Evolutionary conservation across 1,140 invertebrate genomes (phyloP), one percentile per base, ranked within the genome.

Genomic region (Acyrthosiphon pisum): DNA sequence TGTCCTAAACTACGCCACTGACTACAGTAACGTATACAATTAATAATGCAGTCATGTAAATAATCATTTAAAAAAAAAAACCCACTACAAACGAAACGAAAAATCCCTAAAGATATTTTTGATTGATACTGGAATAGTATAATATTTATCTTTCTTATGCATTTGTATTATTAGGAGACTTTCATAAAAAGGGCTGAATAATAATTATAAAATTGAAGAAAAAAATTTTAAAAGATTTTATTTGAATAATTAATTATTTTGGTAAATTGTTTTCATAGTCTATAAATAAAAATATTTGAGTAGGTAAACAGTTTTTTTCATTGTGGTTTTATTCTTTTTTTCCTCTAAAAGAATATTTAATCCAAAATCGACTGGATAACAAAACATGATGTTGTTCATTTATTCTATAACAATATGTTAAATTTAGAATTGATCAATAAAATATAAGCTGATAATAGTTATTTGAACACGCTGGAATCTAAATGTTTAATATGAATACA

Each of bases 211-310:
- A 23, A 53, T 23, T 53, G 20, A 53, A 53, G 14, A 53, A 53
- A 53, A 53, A 53, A 20, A 22, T 20, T 53, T 53, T 53, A 22
- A 4, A 22, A 53, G 50, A 23, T 53, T 53, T 68, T n/a, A 68
- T 68, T 68, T n/a, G 30, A 68, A 68, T n/a, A 68, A 68, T n/a
- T n/a, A 76, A 76, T 68, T 76, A 76, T 76, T 76, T 76, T 35
- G 3, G 30, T 76, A n/a, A 76, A 76, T 76, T 76, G 30, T n/a
- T 68, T 76, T 76, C 6, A n/a, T 76, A n/a, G 60, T 76, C 14
- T n/a, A 76, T 76, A 76, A n/a, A 68, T n/a, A 68, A 30, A 76
- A 76, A 76, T 18, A 20, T n/a, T n/a, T 76, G 14, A 76, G 60
- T 76, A 76, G 4, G n/a, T 35, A 76, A 4, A 68, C 14, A 68